Percentiles rank a stretch among this genome's conserved stretches.
phyloP scores from a whole-genome alignment of 2,113 vertebrate species.

The Pterocles gutturalis region DNA sequence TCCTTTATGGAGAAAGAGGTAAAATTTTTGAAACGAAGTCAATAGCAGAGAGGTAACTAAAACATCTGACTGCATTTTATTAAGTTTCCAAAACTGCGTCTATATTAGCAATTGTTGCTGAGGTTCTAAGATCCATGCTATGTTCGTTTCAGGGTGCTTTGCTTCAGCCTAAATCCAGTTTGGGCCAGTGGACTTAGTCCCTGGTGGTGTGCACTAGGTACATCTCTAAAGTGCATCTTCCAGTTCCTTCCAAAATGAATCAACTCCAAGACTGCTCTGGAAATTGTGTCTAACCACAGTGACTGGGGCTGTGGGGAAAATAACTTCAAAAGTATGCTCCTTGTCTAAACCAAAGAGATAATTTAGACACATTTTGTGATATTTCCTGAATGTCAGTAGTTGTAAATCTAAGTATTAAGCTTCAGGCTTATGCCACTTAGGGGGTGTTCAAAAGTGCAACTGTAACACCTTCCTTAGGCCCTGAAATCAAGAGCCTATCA shows the following conservation, averaged over 20 bases:
- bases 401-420: background rate
- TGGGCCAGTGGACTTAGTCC: background rate
- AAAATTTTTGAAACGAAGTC: background rate
- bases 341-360: background rate
- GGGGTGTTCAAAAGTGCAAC: background rate
- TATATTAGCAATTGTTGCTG: background rate
- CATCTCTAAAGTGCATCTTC: background rate
- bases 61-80: background rate
- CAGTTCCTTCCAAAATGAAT: background rate
- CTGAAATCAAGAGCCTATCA: background rate
- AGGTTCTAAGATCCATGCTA: background rate
- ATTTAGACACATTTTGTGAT: background rate
- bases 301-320: background rate
- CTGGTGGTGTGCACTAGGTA: background rate
- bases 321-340: background rate
- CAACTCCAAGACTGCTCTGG: background rate
- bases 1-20: background rate
- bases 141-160: background rate
- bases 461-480: background rate
- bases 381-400: background rate
- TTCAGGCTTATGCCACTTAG: background rate
- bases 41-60: background rate
- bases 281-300: background rate
- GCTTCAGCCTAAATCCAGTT: background rate
- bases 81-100: background rate